A percentile compares a stretch with the other conserved stretches of the same genome.
Conservation (phyloP, 2,797 vertebrate species). For the Mus caroli region DNA sequence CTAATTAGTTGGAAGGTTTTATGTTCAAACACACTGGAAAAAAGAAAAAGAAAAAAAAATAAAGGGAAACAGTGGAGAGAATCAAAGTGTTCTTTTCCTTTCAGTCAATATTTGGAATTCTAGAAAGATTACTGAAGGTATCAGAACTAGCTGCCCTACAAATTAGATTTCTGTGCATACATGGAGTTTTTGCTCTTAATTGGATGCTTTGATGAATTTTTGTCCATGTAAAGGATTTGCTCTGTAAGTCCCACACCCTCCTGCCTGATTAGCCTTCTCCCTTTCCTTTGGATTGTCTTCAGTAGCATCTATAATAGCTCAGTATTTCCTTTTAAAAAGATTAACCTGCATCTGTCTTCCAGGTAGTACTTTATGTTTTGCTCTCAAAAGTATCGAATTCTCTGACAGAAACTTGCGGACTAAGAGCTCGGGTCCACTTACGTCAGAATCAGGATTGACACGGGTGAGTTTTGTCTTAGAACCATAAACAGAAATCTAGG, state of each 20-base stretch:
- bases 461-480: not conserved
- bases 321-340: not conserved
- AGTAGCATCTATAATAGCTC: conserved; percentile 22
- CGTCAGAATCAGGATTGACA: not conserved
- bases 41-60: not conserved
- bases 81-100: not conserved
- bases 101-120: conserved; percentile 2
- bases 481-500: not conserved
- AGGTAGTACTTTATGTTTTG: not conserved
- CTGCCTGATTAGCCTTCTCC: conserved; percentile 35
- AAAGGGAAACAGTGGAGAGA: not conserved
- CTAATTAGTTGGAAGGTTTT: not conserved
- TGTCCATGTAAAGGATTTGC: not conserved
- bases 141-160: conserved; percentile 8
- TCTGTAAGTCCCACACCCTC: not conserved
- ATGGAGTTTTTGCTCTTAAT: not conserved
- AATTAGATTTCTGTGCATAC: not conserved
- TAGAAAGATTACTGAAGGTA: not conserved
- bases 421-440: not conserved
- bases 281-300: conserved; percentile 13
- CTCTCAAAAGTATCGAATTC: not conserved
- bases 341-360: not conserved
- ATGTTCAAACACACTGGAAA: conserved; percentile 31
- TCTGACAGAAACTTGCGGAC: conserved; percentile 26
- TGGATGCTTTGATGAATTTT: conserved; percentile 15